phyloP scores from a whole-genome alignment of 2,888 invertebrate species.

The Ischnura elegans region DNA sequence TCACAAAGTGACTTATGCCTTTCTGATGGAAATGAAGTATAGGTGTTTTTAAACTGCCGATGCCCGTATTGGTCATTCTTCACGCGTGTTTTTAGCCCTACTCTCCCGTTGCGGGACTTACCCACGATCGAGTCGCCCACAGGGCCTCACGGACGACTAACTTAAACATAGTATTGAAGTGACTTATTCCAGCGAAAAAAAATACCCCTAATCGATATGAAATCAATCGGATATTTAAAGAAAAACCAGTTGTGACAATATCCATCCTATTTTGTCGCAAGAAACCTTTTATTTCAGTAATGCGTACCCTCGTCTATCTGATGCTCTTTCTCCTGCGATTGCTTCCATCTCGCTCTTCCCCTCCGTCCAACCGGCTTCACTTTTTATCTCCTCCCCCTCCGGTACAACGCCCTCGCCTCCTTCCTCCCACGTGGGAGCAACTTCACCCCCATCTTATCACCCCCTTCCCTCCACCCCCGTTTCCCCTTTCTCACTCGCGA shows the following conservation, averaged over 20 bases:
- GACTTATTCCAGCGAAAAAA: no score
- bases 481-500: conserved; percentile 2
- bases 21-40: not conserved
- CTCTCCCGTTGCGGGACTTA: not conserved
- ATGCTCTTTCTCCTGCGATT: no score
- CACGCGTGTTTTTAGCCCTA: not conserved
- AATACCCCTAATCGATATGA: no score
- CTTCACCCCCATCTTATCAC: not conserved
- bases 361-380: not conserved
- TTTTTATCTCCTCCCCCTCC: not conserved
- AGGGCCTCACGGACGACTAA: no score
- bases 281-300: no score
- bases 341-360: no score
- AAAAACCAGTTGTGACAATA: no score
- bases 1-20: not conserved
- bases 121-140: not conserved
- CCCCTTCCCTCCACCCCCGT: not conserved
- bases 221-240: no score
- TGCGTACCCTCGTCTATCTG: no score
- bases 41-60: not conserved
- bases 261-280: not conserved
- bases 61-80: not conserved
- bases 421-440: no score
- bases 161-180: no score
- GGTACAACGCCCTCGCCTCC: not conserved